Percentiles rank a stretch among this genome's conserved stretches.
phyloP scores from a whole-genome alignment of 2,113 vertebrate species.

The Sander vitreus region DNA sequence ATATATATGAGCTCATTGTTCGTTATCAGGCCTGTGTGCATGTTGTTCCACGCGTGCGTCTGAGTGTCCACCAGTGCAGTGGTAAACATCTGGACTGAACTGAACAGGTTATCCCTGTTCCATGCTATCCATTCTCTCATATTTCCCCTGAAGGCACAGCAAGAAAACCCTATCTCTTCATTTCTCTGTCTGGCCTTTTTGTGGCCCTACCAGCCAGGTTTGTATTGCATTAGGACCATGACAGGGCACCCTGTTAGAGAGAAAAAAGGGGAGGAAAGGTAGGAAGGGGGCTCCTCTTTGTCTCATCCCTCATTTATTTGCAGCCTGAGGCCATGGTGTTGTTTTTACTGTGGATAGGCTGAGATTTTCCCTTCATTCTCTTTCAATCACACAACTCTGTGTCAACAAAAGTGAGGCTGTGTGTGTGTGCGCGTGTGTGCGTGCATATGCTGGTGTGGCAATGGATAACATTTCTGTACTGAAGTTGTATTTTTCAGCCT shows the following conservation, averaged over 20 bases:
- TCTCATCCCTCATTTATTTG: conserved; percentile 70
- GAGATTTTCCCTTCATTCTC: conserved; percentile 46
- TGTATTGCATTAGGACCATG: conserved; percentile 43
- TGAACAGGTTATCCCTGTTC: conserved; percentile 22
- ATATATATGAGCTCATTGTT: conserved; percentile 10
- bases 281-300: conserved; percentile 56
- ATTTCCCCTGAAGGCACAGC: conserved; percentile 5
- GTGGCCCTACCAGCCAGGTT: conserved; percentile 25
- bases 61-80: neutral
- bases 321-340: conserved; percentile 54
- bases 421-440: neutral
- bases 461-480: conserved; percentile 24
- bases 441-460: neutral
- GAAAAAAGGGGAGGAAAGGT: conserved; percentile 17
- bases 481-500: conserved; percentile 9
- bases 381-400: conserved; percentile 36
- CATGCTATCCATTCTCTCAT: neutral
- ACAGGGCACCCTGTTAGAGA: conserved; percentile 24
- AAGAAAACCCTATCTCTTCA: neutral
- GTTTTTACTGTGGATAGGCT: conserved; percentile 51
- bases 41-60: conserved; percentile 25
- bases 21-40: conserved; percentile 3
- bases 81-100: conserved; percentile 15
- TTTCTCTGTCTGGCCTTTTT: conserved; percentile 23
- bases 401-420: conserved; percentile 38